Evolutionary conservation across 2,113 vertebrate species (phyloP), one percentile per base, ranked within the genome.

Genomic region (Apodemus sylvaticus): DNA sequence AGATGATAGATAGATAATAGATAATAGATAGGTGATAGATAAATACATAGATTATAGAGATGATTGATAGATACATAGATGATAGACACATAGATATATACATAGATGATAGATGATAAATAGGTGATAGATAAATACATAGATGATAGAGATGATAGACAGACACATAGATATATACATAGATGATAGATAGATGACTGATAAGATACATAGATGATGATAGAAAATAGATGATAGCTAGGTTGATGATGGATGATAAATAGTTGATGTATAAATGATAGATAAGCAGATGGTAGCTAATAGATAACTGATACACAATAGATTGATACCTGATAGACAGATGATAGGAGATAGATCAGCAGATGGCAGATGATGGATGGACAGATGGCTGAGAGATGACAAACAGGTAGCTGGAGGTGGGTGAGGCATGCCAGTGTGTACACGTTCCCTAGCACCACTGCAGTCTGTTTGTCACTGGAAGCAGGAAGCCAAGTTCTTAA

Each of bases 371-470:
- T 48, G 45, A 48, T 14, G 29, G 39, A 13, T 36, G 5, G 66
- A 55, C 39, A 12, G 12, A 55, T 73, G 13, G 14, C 1, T 36
- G 34, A 29, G 36, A 55, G 22, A 13, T 51, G 42, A 36, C 20
- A 16, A 1, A 42, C 51, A 55, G 31, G n/a, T 51, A 8, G 39
- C 45, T 45, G 7, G 34, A 1, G 39, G 39, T 12, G 45, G 20
- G 34, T 10, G 19, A 34, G 26, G 22, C 2, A 26, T 39, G 48
- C 48, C 31, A 4, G n/a, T 7, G 26, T 7, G 20, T 4, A 45
- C 1, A 20, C 1, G 10, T 0, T 31, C 48, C n/a, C 29, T 17
- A 14, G 24, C 16, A 5, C 34, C 24, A n/a, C 10, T 17, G 13
- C 12, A 10, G 22, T 34, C 36, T 79, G 10, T 62, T 86, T 53